phyloP scores from a whole-genome alignment of 2,888 invertebrate species.

The Drosophila leonis region DNA sequence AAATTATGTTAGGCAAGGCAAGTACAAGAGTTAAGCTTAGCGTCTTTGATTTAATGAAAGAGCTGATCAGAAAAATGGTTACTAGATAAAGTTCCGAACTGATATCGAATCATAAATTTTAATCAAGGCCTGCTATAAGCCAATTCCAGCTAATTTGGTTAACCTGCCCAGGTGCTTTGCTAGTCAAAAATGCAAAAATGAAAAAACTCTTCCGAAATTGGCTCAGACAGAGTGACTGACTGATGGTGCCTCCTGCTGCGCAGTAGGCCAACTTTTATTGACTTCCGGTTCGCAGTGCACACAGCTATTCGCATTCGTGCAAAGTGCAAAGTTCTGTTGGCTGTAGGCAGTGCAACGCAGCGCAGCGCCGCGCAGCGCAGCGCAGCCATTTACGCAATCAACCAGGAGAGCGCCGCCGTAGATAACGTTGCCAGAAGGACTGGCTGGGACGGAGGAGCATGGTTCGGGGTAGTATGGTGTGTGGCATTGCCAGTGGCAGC shows the following conservation, averaged over 20 bases:
- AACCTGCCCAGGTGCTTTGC: slow-evolving; percentile 11
- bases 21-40: no score
- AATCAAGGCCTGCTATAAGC: slow-evolving; percentile 11
- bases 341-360: slow-evolving; percentile 18
- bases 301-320: slow-evolving; percentile 26
- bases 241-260: slow-evolving; percentile 30
- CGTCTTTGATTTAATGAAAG: not conserved
- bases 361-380: slow-evolving; percentile 16
- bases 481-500: not conserved
- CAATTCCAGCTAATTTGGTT: slow-evolving; percentile 40
- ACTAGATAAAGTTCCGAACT: not conserved
- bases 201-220: slow-evolving; percentile 10
- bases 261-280: slow-evolving; percentile 76
- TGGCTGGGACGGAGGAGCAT: not conserved
- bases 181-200: slow-evolving; percentile 3
- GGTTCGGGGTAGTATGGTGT: not conserved
- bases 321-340: slow-evolving; percentile 67
- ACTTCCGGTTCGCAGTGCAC: slow-evolving; percentile 57
- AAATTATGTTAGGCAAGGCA: no score
- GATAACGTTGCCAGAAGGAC: not conserved
- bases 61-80: no score
- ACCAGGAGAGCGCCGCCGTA: slow-evolving; percentile 31
- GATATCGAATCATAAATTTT: not conserved
- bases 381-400: slow-evolving; percentile 61
- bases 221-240: slow-evolving; percentile 8